Base-by-base conservation (phyloP, 1,140 invertebrate genomes). In the Drosophila lacteicornis region DNA sequence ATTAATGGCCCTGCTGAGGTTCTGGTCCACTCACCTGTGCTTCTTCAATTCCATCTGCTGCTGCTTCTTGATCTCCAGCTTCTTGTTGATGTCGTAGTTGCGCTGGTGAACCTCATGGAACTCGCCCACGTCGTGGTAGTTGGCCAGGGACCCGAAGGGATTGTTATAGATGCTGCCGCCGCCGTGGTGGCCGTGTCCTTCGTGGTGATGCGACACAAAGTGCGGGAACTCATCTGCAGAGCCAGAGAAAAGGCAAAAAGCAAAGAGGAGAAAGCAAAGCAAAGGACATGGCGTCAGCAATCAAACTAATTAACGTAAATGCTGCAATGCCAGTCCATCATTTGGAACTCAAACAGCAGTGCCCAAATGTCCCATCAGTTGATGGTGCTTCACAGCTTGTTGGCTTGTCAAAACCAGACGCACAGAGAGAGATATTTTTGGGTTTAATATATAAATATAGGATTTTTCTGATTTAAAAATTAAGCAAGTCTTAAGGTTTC, bases 101-200 rank as follows among this genome's bases (percentile, higher is more conserved):
- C 87, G 91, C 66, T 92, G 91, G 49, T 92, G 88, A 38, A 92
- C 83, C 69, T 92, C 91, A 59, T 92, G 91, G 53, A 81, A 75
- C 62, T 92, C 91, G 15, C 83, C 75, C 19, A 91, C 65, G 46
- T 92, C 91, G n/a, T 92, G 91, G 25, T 92, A 92, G 75, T 91
- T 92, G 71, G 88, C 80, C 77, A 92, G 62, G 36, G 88, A 81
- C 12, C 91, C 77, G 7, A 92, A 92, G 45, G 91, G 91, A 81
- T 92, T 92, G 58, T 92, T 92, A 46, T 91, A 91, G 12, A 92
- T 67, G 22, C 69, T 90, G 38, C 87, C 58, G 12, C 75, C 74
- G 13, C 77, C 73, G 67, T 92, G 91, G 53, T 88, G 84, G 13
- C 75, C 84, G 36, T 88, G 84, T n/a, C 91, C 91, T n/a, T 92